phyloP scores from a whole-genome alignment of 1,140 invertebrate species.

The Oryzaephilus surinamensis region DNA sequence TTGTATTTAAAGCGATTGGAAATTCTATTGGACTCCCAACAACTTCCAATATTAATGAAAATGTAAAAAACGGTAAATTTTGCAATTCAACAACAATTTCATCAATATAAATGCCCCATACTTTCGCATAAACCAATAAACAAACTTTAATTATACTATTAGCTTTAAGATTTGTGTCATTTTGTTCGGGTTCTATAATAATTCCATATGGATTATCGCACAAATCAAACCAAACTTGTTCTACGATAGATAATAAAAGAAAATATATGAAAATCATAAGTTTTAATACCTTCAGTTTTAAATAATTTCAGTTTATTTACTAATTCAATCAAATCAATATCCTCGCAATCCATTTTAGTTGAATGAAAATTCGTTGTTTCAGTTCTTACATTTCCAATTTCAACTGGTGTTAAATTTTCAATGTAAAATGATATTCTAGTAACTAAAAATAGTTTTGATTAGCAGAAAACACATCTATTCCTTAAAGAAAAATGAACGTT shows the following conservation, averaged over 20 bases:
- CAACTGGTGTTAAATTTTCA: slow-evolving; percentile 29
- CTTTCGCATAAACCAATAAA: slow-evolving; percentile 34
- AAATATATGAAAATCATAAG: too few species aligned
- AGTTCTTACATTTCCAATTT: slow-evolving; percentile 13
- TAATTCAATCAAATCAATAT: too few species aligned
- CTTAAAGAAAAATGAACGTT: too few species aligned
- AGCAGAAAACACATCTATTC: background rate
- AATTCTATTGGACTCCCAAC: slow-evolving; percentile 31
- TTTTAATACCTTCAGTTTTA: too few species aligned
- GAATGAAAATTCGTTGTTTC: too few species aligned
- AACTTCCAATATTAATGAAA: slow-evolving; percentile 32
- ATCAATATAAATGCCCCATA: slow-evolving; percentile 37
- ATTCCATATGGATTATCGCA: slow-evolving; percentile 24
- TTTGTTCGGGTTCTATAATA: slow-evolving; percentile 14
- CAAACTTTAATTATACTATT: slow-evolving; percentile 21
- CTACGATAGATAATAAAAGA: background rate
- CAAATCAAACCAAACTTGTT: slow-evolving; percentile 1
- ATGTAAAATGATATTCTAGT: slow-evolving; percentile 22
- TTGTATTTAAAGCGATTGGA: slow-evolving; percentile 26
- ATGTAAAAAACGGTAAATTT: slow-evolving; percentile 26
- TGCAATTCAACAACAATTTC: slow-evolving; percentile 34
- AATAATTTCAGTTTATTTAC: too few species aligned
- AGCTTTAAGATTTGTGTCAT: slow-evolving; percentile 8
- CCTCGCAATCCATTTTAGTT: too few species aligned
- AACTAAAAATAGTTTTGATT: slow-evolving; percentile 16